Evolutionary conservation across 2,113 vertebrate species (phyloP), one percentile per base, ranked within the genome.

Genomic region (Pterocles gutturalis): DNA sequence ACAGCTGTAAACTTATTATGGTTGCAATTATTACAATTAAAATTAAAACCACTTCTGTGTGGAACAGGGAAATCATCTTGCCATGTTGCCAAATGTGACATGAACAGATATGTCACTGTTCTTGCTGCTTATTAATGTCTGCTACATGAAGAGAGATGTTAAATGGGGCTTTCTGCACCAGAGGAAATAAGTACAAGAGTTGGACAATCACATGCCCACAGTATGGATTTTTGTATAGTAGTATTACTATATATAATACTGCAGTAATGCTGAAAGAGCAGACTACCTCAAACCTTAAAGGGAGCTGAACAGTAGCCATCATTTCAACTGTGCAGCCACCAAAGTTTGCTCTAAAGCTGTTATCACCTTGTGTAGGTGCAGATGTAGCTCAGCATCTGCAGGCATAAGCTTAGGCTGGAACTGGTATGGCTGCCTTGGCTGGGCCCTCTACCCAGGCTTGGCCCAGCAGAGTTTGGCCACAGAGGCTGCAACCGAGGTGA

Each of bases 401-500:
- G 5, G 31, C 10, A 13, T 26, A 48, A 49, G 38, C 51, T 81
- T 11, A 60, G 29, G 38, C 11, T 89, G 34, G 31, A 76, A 48
- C 38, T 43, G n/a, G 84, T 57, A 33, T 0, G 1, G 66, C 66
- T 69, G 66, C 54, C 24, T 79, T 0, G 0, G 36, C 66, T 2
- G 1, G 25, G 24, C 36, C 18, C 17, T 79, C 54, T 72, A 7
- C 41, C 29, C 49, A 36, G 57, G 25, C 62, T 19, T 46, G 36
- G 62, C 33, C 38, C 83, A 72, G 58, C 54, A 57, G 60, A 38
- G 45, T 67, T 31, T 79, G 54, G 72, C 48, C 72, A 49, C 38
- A 31, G 46, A 84, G 61, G 26, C 60, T 67, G 46, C 0, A 1
- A 29, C 31, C 10, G 22, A 73, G 72, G 54, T 31, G 34, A 88